Evolutionary conservation across 2,797 vertebrate genomes (phyloP).

Genomic region (Gila robusta): DNA sequence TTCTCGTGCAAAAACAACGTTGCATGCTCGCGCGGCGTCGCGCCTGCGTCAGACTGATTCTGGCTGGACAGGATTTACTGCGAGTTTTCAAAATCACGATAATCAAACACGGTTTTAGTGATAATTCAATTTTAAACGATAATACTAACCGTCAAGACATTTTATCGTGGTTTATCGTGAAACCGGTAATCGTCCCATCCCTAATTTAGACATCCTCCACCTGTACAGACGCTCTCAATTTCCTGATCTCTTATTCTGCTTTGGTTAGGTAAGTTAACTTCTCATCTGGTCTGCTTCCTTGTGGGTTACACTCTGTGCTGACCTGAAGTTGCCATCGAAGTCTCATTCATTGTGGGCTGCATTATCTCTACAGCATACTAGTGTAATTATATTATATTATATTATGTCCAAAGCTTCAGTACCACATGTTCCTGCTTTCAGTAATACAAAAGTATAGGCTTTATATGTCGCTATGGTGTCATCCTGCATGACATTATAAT

Average conservation of each 20-base stretch:
- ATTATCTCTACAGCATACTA: background rate
- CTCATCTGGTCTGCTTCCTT: background rate
- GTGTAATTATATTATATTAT: slow-evolving; percentile 7
- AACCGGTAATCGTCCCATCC: too few species aligned
- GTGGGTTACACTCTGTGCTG: background rate
- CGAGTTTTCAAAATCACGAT: too few species aligned
- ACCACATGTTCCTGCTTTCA: slow-evolving; percentile 27
- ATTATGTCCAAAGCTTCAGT: background rate
- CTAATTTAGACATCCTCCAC: background rate
- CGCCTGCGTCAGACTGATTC: too few species aligned
- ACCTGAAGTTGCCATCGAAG: background rate
- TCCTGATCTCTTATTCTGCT: background rate
- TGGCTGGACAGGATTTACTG: too few species aligned
- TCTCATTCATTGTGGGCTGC: background rate
- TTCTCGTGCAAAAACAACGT: too few species aligned
- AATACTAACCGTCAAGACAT: too few species aligned
- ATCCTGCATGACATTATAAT: slow-evolving; percentile 6
- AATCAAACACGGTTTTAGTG: too few species aligned
- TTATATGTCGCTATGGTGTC: background rate
- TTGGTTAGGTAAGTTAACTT: background rate
- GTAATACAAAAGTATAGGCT: slow-evolving; percentile 6
- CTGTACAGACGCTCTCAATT: background rate
- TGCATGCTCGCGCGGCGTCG: too few species aligned
- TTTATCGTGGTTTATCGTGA: too few species aligned
- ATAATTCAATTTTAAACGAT: too few species aligned